Base-by-base conservation (phyloP, 2,888 invertebrate genomes). In the Hyposoter dolosus region DNA sequence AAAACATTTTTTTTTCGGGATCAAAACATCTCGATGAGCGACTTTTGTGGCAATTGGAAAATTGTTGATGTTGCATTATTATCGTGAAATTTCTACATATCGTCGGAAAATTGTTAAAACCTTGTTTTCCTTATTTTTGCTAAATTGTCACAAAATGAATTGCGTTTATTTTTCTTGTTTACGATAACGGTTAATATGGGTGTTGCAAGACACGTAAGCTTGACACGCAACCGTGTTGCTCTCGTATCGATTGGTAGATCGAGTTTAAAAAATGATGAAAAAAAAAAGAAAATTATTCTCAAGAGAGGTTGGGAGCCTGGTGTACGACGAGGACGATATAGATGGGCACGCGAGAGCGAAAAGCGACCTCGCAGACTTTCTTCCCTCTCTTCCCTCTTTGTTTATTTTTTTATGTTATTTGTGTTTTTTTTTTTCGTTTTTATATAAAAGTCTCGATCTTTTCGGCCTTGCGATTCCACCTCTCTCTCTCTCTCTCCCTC, bases 291-390 rank as follows among this genome's bases (percentile, higher is more conserved):
- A 76, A 65, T 65, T 65, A 65, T 76, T 47, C 35, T 66, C 50
- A 15, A 32, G 79, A 17, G 66, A 35, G 60, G 56, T 69, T 71
- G n/a, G 78, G 84, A 19, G 63, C 17, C 66, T 40, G 79, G 79
- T 74, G 80, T 69, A 88, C 88, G 87, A 89, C 90, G 89, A 90
- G 89, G 92, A 91, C 91, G 92, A 92, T 92, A 91, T 92, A 91
- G 92, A 92, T 92, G 76, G 43, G 71, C 32, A 63, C 56, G 63
- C 60, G 69, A 80, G 56, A 63, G 53, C 77, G 69, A 60, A 71
- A 79, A 79, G 45, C 69, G 60, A 69, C 32, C 60, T 45, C 69
- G 75, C 50, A 79, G 47, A 60, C 56, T 53, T 72, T 81, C 72
- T 53, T 35, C 68, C 56, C 45, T 79, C 63, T 60, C 60, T 75